Base-by-base conservation (phyloP, 2,797 vertebrate species). In the Lithobates sylvaticus region DNA sequence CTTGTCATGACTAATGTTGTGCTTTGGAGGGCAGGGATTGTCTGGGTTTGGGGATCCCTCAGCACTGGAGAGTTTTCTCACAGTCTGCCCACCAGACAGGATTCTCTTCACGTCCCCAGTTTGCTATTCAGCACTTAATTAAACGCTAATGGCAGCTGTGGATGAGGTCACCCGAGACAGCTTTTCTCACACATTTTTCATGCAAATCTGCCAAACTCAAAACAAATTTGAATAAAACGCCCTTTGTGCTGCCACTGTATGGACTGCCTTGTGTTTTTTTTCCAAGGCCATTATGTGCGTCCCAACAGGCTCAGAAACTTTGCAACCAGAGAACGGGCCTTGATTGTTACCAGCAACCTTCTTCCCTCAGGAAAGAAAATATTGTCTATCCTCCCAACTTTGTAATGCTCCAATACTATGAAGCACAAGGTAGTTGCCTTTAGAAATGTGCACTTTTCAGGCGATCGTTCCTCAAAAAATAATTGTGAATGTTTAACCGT, bases 141-240 rank as follows among this genome's bases (percentile, higher is more conserved):
- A 96, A 96, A 96, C 94, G 94, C 95, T 96, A 96, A 96, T 96
- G 93, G 94, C 95, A 96, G 95, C 95, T 95, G 95, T 92, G 91
- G 94, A 94, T 94, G 92, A 94, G 95, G 95, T 97, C 96, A 96
- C 92, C 89, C 91, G 91, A 93, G 93, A 94, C 91, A 92, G 93
- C 94, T 94, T 94, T 96, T 95, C 94, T 96, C 95, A 95, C 95
- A 94, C 95, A 93, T 96, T 96, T 95, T 94, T 94, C 94, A 96
- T 96, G 95, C 95, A 96, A 96, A 96, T 95, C 93, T 92, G 90
- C 88, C 91, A 93, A 94, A 94, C 94, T 95, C 95, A 93, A 95
- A 96, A 95, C 95, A 95, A 95, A 95, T 95, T 95, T 94, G 93
- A 95, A 95, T 95, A 94, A 95, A 95, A 94, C 94, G 92, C 92